These are phyloP conservation scores for Oxyteleia sp. DNA, from an alignment of 2,888 invertebrate species.

Conservation along the genomic window DNA sequence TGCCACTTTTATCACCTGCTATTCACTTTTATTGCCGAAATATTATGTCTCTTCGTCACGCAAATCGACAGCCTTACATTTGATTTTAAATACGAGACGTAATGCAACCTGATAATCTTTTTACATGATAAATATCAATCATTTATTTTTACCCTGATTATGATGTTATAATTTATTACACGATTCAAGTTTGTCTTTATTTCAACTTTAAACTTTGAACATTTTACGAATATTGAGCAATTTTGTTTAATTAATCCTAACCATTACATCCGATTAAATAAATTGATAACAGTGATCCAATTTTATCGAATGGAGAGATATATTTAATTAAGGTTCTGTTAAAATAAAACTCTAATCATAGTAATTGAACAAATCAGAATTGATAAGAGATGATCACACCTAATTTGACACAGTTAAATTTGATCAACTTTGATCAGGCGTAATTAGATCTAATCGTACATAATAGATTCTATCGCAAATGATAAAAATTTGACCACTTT, in stretches of 20 bases:
- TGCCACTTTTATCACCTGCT: slow-evolving; percentile 48
- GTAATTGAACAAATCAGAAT: slow-evolving; percentile 58
- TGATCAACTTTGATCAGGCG: slow-evolving; percentile 51
- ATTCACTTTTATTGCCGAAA: slow-evolving; percentile 31
- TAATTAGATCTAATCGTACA: slow-evolving; percentile 59
- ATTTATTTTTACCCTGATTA: too few species aligned
- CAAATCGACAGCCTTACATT: not conserved
- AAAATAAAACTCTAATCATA: slow-evolving; percentile 43
- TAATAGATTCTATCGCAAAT: slow-evolving; percentile 45
- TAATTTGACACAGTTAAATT: slow-evolving; percentile 61
- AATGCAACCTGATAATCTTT: not conserved
- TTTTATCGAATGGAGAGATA: slow-evolving; percentile 8
- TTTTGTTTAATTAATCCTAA: too few species aligned
- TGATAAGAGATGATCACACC: slow-evolving; percentile 54
- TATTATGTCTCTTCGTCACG: not conserved
- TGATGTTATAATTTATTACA: too few species aligned
- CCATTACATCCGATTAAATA: too few species aligned
- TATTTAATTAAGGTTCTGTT: slow-evolving; percentile 28
- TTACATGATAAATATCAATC: too few species aligned
- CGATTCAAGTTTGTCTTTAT: too few species aligned
- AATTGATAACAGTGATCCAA: too few species aligned
- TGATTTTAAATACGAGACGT: not conserved
- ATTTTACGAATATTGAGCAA: too few species aligned
- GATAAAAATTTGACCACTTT: slow-evolving; percentile 30
- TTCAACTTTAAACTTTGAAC: too few species aligned